A percentile compares a stretch with the other conserved stretches of the same genome.
Conservation (phyloP, 2,888 invertebrate species). For the Onthophagus sagittarius region DNA sequence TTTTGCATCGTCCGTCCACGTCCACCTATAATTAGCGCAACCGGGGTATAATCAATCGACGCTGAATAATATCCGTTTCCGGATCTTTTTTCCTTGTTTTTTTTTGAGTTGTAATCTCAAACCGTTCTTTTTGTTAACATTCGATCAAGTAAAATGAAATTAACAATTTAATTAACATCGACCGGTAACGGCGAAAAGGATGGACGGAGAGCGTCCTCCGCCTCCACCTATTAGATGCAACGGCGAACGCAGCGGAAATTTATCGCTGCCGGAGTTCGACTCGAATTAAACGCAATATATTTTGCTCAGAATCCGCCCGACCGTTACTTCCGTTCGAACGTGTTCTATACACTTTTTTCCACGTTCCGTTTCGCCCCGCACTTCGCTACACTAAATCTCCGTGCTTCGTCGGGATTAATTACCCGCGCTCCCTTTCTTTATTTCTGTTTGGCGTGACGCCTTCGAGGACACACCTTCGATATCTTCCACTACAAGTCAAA, state of each 20-base stretch:
- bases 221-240: not conserved
- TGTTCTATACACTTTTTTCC: conserved; percentile 5
- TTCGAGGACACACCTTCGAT: not conserved
- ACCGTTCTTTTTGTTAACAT: not conserved
- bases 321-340: not conserved
- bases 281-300: conserved; percentile 2
- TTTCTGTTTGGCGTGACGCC: not conserved
- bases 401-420: conserved; percentile 9
- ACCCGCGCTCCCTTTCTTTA: not conserved
- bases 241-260: not conserved
- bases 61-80: not conserved
- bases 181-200: not conserved
- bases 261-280: not conserved
- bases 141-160: not conserved
- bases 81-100: not conserved
- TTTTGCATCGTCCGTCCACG: not conserved
- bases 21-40: not conserved
- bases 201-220: not conserved
- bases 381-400: conserved; percentile 6
- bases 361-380: not conserved
- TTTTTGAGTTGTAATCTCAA: not conserved
- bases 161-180: not conserved
- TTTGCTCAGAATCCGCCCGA: conserved; percentile 4
- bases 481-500: not conserved
- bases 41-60: not conserved